A percentile compares a stretch with the other conserved stretches of the same genome.
Conservation (phyloP, 2,888 invertebrate species). For the Plusia festucae region DNA sequence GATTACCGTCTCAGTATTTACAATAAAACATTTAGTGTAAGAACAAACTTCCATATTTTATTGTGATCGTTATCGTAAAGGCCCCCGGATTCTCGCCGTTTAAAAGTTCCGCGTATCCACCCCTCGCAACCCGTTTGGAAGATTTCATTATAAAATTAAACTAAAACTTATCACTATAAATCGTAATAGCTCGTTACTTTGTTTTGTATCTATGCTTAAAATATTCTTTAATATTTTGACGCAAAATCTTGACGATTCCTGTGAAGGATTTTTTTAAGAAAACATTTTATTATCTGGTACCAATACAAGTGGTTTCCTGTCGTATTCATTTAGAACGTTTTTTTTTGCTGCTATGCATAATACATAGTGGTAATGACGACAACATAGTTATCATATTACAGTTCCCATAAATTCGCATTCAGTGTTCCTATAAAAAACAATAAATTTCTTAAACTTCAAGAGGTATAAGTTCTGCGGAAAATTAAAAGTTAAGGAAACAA, state of each 20-base stretch:
- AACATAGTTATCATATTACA: no score
- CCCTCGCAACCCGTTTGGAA: constrained; percentile 73
- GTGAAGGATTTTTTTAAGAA: not conserved
- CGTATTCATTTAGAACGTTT: no score
- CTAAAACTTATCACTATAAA: constrained; percentile 66
- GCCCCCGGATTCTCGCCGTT: constrained; percentile 75
- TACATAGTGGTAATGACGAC: no score
- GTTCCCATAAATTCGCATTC: no score
- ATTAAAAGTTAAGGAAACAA: not conserved
- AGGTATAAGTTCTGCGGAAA: not conserved
- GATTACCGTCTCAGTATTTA: constrained; percentile 72
- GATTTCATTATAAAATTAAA: constrained; percentile 86
- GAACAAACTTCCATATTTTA: constrained; percentile 89
- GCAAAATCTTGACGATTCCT: not conserved
- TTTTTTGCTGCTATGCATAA: no score
- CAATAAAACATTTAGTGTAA: constrained; percentile 88
- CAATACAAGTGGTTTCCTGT: no score
- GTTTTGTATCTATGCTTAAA: constrained; percentile 26
- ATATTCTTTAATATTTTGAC: not conserved
- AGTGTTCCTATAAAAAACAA: no score
- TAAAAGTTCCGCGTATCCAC: constrained; percentile 75
- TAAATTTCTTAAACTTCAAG: no score
- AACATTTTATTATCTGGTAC: no score
- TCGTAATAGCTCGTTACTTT: constrained; percentile 52
- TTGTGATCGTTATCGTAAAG: constrained; percentile 88